Conservation (phyloP, 2,888 invertebrate genomes). For the Drosophila cognata region DNA sequence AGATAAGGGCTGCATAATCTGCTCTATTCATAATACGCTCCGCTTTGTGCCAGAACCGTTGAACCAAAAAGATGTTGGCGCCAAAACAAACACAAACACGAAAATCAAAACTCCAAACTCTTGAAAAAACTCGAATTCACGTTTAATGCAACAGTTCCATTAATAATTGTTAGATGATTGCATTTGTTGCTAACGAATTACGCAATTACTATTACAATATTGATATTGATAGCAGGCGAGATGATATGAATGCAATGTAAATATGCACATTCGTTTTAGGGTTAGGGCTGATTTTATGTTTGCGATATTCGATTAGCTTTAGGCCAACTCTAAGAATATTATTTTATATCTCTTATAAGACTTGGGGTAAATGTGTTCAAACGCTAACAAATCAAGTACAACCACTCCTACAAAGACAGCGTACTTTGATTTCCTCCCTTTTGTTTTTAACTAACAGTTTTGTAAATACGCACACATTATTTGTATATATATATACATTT, state of each 20-base stretch:
- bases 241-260: constrained; percentile 40
- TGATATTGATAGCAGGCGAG: constrained; percentile 14
- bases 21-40: constrained; percentile 29
- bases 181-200: constrained; percentile 2
- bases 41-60: constrained; percentile 69
- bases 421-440: constrained; percentile 12
- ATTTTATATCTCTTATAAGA: constrained; percentile 38
- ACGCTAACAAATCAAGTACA: constrained; percentile 44
- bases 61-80: constrained; percentile 41
- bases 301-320: constrained; percentile 37
- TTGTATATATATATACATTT: constrained; percentile 22
- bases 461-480: constrained; percentile 2
- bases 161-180: constrained; percentile 20
- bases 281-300: constrained; percentile 46
- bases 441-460: constrained; percentile 11
- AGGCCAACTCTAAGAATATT: constrained; percentile 30
- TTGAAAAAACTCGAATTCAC: constrained; percentile 18
- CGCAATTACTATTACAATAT: constrained; percentile 14
- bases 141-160: constrained; percentile 40
- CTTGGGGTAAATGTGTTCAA: constrained; percentile 52
- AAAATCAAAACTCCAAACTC: constrained; percentile 16
- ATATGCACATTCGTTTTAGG: constrained; percentile 50
- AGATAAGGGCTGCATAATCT: constrained; percentile 74
- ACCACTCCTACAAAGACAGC: constrained; percentile 2
- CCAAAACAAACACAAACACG: constrained; percentile 4